phyloP scores from a whole-genome alignment of 1,140 invertebrate species.

The Drosophila ambigua region DNA sequence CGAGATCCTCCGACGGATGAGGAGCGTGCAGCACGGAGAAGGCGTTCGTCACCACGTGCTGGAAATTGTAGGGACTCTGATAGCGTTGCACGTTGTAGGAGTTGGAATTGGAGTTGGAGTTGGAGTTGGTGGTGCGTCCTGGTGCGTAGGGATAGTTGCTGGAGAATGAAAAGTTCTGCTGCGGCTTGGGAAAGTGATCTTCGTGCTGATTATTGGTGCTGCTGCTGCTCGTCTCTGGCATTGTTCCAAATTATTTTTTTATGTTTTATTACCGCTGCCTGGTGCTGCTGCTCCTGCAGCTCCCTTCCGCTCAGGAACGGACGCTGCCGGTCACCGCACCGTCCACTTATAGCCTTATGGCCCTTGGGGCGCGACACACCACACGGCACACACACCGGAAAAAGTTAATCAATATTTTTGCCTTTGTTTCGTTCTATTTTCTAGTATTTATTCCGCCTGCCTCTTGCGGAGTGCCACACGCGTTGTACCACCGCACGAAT shows the following conservation, averaged over 20 bases:
- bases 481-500: conserved; percentile 67
- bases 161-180: conserved; percentile 77
- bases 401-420: conserved; percentile 73
- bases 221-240: conserved; percentile 65
- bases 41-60: conserved; percentile 70
- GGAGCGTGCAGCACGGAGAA: conserved; percentile 70
- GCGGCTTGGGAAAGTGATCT: conserved; percentile 63
- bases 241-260: conserved; percentile 36
- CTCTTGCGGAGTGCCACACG: conserved; percentile 53
- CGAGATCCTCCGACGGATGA: conserved; percentile 50
- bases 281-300: conserved; percentile 3
- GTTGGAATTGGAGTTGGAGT: conserved; percentile 21
- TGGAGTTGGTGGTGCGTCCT: conserved; percentile 33
- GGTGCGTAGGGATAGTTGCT: conserved; percentile 76
- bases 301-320: neutral
- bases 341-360: conserved; percentile 40
- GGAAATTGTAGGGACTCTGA: conserved; percentile 62
- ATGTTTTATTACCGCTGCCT: conserved; percentile 19
- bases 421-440: conserved; percentile 24
- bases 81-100: conserved; percentile 61
- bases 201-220: conserved; percentile 57
- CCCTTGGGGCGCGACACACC: conserved; percentile 6
- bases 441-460: conserved; percentile 12
- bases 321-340: conserved; percentile 27
- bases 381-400: conserved; percentile 26